These are phyloP conservation scores for Saccopteryx leptura DNA, from an alignment of 2,113 vertebrate species.

Conservation along the genomic window DNA sequence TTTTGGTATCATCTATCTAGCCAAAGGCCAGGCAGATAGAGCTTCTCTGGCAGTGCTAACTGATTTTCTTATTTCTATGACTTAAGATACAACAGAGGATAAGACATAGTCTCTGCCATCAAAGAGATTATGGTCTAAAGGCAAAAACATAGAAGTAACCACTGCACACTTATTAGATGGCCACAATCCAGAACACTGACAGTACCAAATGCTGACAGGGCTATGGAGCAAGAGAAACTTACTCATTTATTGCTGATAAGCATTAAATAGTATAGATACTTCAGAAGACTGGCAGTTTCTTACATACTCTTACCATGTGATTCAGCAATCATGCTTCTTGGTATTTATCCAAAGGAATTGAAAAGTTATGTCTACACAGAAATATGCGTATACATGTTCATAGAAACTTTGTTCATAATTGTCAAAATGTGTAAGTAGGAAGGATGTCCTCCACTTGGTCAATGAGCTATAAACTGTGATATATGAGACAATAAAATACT, in stretches of 20 bases:
- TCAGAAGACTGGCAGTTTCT: background rate
- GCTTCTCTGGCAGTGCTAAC: background rate
- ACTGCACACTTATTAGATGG: background rate
- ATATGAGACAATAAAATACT: background rate
- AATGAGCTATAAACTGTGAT: background rate
- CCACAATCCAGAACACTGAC: background rate
- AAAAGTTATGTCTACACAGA: background rate
- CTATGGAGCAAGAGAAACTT: background rate
- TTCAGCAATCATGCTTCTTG: background rate
- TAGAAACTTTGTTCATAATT: background rate
- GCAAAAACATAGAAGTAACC: background rate
- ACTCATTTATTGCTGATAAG: background rate
- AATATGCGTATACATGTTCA: background rate
- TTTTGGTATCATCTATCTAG: background rate
- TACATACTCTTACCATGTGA: background rate
- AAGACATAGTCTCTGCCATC: background rate
- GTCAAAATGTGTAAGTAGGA: background rate
- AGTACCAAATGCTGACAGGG: background rate
- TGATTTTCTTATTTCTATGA: background rate
- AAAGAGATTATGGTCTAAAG: background rate
- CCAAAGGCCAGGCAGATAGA: background rate
- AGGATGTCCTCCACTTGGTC: background rate
- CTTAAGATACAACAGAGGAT: background rate
- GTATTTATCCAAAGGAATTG: background rate
- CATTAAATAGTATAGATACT: background rate